Conservation (phyloP, 1,140 invertebrate genomes). For the Drosophila repleta region DNA sequence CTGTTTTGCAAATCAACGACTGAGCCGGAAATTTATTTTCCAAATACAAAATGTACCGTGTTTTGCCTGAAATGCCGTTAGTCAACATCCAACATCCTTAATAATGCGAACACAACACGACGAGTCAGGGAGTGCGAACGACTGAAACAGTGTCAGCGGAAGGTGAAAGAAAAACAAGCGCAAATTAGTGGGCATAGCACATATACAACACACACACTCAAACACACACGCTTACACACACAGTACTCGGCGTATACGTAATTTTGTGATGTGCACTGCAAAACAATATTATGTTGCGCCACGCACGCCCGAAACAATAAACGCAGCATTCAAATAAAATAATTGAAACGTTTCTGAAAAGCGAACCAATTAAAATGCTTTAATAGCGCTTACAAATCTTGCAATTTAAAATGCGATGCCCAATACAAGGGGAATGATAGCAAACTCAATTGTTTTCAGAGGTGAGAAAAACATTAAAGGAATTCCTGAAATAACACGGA, state of each 20-base stretch:
- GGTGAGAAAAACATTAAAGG: not conserved
- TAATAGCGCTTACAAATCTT: not conserved
- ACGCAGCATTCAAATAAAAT: conserved; percentile 8
- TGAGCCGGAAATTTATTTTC: conserved; percentile 74
- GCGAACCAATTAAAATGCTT: conserved; percentile 9
- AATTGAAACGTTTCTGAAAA: conserved; percentile 9
- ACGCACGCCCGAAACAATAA: conserved; percentile 15
- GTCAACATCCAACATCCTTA: conserved; percentile 47
- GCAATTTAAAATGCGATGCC: conserved; percentile 4
- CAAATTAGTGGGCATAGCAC: conserved; percentile 35
- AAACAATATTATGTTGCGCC: conserved; percentile 19
- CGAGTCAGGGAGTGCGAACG: not conserved
- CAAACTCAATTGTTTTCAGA: conserved; percentile 7
- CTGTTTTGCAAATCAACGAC: conserved; percentile 64
- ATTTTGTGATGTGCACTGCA: conserved; percentile 19
- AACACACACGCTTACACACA: not conserved
- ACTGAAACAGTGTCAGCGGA: conserved; percentile 24
- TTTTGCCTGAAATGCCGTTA: conserved; percentile 32
- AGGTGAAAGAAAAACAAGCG: conserved; percentile 45
- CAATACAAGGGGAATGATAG: too few species aligned
- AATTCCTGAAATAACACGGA: conserved; percentile 2
- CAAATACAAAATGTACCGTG: conserved; percentile 66
- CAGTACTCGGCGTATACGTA: conserved; percentile 21
- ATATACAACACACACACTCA: too few species aligned
- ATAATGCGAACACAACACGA: conserved; percentile 57